Evolutionary conservation across 2,797 vertebrate species (phyloP).

Genomic region (Danio jaintianensis): DNA sequence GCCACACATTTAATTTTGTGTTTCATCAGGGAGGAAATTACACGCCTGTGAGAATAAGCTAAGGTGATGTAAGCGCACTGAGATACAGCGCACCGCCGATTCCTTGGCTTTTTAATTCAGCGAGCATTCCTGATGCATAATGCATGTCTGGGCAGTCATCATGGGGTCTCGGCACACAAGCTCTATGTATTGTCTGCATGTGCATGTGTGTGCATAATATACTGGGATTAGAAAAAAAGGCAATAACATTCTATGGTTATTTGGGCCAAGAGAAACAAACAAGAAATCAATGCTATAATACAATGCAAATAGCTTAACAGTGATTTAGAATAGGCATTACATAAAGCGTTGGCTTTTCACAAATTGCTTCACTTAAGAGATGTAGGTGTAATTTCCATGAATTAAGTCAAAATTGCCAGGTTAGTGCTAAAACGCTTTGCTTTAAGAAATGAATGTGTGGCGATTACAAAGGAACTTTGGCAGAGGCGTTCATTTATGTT

Average conservation of each 20-base stretch:
- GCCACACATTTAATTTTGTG: slow-evolving; percentile 52
- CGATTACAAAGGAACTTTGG: neutral
- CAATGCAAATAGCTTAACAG: neutral
- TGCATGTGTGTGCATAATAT: slow-evolving; percentile 4
- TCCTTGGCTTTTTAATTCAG: slow-evolving; percentile 49
- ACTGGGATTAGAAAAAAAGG: neutral
- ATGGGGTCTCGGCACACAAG: slow-evolving; percentile 25
- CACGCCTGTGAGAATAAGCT: slow-evolving; percentile 44
- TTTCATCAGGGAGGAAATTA: slow-evolving; percentile 55
- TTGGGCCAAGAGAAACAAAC: neutral
- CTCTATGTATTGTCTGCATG: slow-evolving; percentile 1
- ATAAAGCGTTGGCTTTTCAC: neutral
- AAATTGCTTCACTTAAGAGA: neutral
- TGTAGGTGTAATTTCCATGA: neutral
- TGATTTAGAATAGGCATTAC: neutral
- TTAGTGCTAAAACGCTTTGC: neutral
- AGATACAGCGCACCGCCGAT: slow-evolving; percentile 36
- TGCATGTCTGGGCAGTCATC: slow-evolving; percentile 49
- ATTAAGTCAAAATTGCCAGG: neutral
- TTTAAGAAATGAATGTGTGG: neutral
- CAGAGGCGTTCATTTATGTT: neutral
- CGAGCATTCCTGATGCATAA: slow-evolving; percentile 52
- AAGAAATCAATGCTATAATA: neutral
- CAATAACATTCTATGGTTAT: slow-evolving; percentile 16
- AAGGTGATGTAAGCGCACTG: slow-evolving; percentile 44